A percentile compares a stretch with the other conserved stretches of the same genome.
Conservation (phyloP, 2,113 vertebrate species). For the Cavia porcellus region DNA sequence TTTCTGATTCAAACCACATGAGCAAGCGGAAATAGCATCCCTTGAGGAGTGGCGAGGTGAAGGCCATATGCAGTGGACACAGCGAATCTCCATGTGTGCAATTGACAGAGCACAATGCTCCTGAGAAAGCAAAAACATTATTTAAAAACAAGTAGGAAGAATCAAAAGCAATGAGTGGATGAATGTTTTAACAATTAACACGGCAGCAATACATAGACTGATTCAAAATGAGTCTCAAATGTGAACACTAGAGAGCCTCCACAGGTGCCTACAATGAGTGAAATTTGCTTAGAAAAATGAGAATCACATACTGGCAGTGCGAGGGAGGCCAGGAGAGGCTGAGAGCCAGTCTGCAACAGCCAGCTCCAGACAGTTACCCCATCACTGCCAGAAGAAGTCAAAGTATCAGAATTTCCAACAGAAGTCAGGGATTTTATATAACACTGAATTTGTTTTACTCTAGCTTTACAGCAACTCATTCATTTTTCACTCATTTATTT, state of each 20-base stretch:
- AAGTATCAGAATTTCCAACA: not conserved
- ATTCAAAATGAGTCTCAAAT: not conserved
- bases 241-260: not conserved
- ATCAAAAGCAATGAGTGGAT: not conserved
- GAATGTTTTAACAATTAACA: not conserved
- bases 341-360: not conserved
- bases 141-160: not conserved
- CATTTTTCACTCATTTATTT: not conserved
- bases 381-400: not conserved
- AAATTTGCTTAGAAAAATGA: not conserved
- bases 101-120: not conserved
- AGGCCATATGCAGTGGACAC: not conserved
- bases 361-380: not conserved
- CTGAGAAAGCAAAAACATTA: not conserved
- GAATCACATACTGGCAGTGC: not conserved
- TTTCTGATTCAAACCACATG: not conserved
- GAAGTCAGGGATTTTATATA: not conserved
- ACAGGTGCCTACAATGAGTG: not conserved
- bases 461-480: not conserved
- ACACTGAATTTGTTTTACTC: not conserved
- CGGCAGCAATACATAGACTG: not conserved
- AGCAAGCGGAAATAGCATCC: not conserved
- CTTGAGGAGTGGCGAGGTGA: not conserved
- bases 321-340: accelerated
- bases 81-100: not conserved